Conservation (phyloP, 2,888 invertebrate genomes). For the Orthosia cruda region DNA sequence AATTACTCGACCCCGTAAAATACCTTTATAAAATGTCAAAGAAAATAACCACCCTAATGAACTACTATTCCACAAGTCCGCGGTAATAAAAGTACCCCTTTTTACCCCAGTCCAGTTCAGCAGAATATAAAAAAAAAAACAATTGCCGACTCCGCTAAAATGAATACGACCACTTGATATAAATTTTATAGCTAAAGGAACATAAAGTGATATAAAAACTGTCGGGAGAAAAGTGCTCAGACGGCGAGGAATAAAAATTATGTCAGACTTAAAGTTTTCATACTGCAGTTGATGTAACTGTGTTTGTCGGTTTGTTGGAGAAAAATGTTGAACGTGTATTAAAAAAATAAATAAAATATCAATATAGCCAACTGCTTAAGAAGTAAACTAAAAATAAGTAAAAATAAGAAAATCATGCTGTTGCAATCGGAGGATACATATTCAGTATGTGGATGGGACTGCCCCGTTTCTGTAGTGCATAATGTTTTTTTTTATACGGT, state of each 20-base stretch:
- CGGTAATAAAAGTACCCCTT: slow-evolving; percentile 24
- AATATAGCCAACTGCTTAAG: too few relatives aligned
- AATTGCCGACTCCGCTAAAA: slow-evolving; percentile 49
- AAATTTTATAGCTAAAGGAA: slow-evolving; percentile 39
- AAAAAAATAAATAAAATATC: too few relatives aligned
- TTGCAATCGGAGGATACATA: too few relatives aligned
- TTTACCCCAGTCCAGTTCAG: slow-evolving; percentile 1
- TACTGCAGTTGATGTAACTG: neutral
- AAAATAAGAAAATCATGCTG: neutral
- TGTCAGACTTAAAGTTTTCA: slow-evolving; percentile 27
- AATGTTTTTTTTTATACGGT: too few relatives aligned
- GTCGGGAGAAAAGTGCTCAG: slow-evolving; percentile 30
- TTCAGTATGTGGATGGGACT: too few relatives aligned
- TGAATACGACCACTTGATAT: slow-evolving; percentile 47
- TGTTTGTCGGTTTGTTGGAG: neutral
- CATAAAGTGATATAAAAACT: slow-evolving; percentile 44
- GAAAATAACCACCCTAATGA: slow-evolving; percentile 25
- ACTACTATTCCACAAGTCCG: slow-evolving; percentile 29
- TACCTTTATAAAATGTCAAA: neutral
- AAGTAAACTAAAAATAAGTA: too few relatives aligned
- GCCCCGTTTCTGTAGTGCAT: too few relatives aligned
- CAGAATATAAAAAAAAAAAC: slow-evolving; percentile 34
- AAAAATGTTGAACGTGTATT: too few relatives aligned
- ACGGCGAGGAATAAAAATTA: slow-evolving; percentile 32
- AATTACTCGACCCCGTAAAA: neutral